Evolutionary conservation across 2,797 vertebrate genomes (phyloP).

Genomic region (Phoxinus dragarum): DNA sequence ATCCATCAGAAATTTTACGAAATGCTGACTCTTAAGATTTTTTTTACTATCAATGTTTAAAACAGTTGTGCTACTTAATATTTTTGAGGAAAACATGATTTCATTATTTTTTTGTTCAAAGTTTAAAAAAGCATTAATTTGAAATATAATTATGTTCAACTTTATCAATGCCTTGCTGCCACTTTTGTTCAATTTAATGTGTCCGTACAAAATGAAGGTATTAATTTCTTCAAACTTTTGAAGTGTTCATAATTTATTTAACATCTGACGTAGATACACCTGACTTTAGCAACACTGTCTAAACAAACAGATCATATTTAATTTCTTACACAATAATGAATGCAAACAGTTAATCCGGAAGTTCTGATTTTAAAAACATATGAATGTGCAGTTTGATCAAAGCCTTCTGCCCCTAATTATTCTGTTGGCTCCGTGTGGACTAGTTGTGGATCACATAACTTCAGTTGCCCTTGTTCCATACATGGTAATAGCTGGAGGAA

Average conservation of each 20-base stretch:
- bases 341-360: not conserved
- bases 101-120: not conserved
- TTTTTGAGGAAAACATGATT: not conserved
- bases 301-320: not conserved
- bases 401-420: not conserved
- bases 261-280: too few species aligned
- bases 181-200: not conserved
- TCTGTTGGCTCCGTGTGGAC: not conserved
- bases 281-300: not conserved
- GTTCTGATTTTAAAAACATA: not conserved
- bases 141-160: too few species aligned
- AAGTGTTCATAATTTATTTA: too few species aligned
- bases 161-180: not conserved
- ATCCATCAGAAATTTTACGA: not conserved
- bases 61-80: not conserved
- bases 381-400: not conserved
- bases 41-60: not conserved
- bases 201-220: not conserved
- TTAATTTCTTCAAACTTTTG: not conserved
- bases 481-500: not conserved
- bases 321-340: not conserved
- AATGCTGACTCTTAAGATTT: not conserved
- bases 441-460: not conserved
- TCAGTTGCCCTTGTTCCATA: not conserved
- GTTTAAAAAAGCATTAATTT: not conserved